Conservation (phyloP, 2,888 invertebrate species). For the Lycophotia porphyrea region DNA sequence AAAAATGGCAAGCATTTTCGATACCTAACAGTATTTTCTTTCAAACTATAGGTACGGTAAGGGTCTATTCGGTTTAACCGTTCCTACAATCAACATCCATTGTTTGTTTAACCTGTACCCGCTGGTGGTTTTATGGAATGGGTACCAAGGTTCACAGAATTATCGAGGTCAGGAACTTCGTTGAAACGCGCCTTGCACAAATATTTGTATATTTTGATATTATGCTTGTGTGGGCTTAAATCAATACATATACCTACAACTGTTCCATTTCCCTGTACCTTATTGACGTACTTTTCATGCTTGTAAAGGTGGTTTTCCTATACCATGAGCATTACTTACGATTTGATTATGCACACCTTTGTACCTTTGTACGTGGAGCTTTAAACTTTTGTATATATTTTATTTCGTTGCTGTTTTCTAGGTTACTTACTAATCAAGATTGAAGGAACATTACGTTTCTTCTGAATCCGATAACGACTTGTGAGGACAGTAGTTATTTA, state of each 20-base stretch:
- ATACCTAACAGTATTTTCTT: constrained; percentile 5
- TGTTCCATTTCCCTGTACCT: constrained; percentile 34
- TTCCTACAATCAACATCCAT: constrained; percentile 29
- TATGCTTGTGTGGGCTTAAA: constrained; percentile 32
- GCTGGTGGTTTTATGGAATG: constrained; percentile 35
- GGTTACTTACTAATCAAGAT: neutral
- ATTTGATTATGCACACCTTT: constrained; percentile 19
- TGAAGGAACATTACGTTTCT: neutral
- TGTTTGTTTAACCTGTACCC: constrained; percentile 36
- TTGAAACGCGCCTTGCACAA: constrained; percentile 58
- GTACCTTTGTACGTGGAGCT: neutral
- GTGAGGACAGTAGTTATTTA: neutral
- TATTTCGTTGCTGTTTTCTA: neutral
- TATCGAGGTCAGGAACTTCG: constrained; percentile 60
- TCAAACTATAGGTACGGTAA: constrained; percentile 4
- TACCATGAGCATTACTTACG: constrained; percentile 1
- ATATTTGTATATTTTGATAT: constrained; percentile 57
- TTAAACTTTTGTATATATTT: neutral
- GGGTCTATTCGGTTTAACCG: constrained; percentile 19
- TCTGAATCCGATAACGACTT: constrained; percentile 3
- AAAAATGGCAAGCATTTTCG: neutral
- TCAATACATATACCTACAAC: constrained; percentile 30
- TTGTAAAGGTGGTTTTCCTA: constrained; percentile 3
- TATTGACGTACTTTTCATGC: neutral
- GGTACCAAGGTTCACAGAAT: constrained; percentile 23